Conservation (phyloP, 2,797 vertebrate genomes). For the Danio aesculapii region DNA sequence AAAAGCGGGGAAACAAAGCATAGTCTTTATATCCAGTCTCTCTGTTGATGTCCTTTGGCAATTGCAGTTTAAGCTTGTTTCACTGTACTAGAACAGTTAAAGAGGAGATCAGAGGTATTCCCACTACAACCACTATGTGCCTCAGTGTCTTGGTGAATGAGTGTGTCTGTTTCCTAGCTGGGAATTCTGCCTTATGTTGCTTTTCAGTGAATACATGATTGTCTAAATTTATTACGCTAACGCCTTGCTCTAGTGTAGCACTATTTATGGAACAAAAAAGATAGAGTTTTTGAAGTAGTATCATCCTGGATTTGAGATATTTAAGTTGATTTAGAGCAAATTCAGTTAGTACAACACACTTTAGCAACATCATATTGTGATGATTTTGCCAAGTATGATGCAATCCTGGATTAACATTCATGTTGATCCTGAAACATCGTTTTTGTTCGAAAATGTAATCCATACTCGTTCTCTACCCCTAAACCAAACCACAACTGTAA, state of each 20-base stretch:
- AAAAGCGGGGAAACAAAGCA: conserved; percentile 59
- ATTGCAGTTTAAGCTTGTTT: conserved; percentile 75
- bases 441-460: no score
- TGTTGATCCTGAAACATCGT: no score
- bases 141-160: conserved; percentile 59
- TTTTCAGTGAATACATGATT: conserved; percentile 35
- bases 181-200: conserved; percentile 28
- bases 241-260: conserved; percentile 46
- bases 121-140: conserved; percentile 68
- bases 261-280: conserved; percentile 47
- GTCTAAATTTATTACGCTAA: conserved; percentile 40
- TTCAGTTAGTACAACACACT: conserved; percentile 61
- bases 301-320: conserved; percentile 51
- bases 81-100: conserved; percentile 69
- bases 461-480: no score
- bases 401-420: no score
- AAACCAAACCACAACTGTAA: no score
- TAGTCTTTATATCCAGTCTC: conserved; percentile 59
- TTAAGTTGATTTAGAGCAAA: conserved; percentile 55
- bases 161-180: conserved; percentile 39
- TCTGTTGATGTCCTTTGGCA: conserved; percentile 77
- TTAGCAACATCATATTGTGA: conserved; percentile 71
- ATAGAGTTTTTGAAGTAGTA: neutral
- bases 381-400: no score
- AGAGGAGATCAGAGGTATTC: conserved; percentile 67